These are phyloP conservation scores for Chaetura pelagica DNA, from an alignment of 2,113 vertebrate species.

Conservation along the genomic window DNA sequence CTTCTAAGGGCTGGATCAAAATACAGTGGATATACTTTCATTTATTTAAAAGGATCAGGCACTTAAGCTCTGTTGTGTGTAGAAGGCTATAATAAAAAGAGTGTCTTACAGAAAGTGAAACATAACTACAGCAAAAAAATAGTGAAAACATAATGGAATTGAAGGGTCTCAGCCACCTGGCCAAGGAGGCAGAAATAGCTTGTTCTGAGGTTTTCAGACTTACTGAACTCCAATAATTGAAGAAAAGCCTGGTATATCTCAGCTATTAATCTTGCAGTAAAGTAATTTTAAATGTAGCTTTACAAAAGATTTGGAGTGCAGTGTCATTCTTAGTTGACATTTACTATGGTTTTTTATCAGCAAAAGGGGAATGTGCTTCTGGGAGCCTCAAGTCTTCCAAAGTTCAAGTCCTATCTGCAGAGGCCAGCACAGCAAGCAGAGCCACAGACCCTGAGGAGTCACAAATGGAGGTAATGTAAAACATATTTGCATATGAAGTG, in stretches of 20 bases:
- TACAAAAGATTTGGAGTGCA: neutral
- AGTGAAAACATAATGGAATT: neutral
- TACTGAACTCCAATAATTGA: neutral
- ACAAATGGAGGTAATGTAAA: neutral
- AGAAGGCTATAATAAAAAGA: neutral
- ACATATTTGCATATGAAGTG: neutral
- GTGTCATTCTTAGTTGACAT: constrained; percentile 55
- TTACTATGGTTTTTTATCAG: constrained; percentile 40
- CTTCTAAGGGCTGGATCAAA: neutral
- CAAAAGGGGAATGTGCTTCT: neutral
- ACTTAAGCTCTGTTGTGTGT: neutral
- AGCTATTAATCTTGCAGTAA: constrained; percentile 34
- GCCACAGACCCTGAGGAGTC: neutral
- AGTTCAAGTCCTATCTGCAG: constrained; percentile 7
- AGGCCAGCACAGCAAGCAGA: neutral
- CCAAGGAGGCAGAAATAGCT: neutral
- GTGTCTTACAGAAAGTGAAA: constrained; percentile 1
- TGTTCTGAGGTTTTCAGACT: neutral
- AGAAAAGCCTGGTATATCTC: neutral
- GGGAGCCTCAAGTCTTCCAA: neutral
- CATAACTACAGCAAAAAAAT: neutral
- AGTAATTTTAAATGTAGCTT: neutral
- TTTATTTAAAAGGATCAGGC: constrained; percentile 2
- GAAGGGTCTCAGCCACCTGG: neutral
- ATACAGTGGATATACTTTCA: neutral